These are phyloP conservation scores for Hybognathus amarus DNA, from an alignment of 2,797 vertebrate genomes.

Conservation along the genomic window DNA sequence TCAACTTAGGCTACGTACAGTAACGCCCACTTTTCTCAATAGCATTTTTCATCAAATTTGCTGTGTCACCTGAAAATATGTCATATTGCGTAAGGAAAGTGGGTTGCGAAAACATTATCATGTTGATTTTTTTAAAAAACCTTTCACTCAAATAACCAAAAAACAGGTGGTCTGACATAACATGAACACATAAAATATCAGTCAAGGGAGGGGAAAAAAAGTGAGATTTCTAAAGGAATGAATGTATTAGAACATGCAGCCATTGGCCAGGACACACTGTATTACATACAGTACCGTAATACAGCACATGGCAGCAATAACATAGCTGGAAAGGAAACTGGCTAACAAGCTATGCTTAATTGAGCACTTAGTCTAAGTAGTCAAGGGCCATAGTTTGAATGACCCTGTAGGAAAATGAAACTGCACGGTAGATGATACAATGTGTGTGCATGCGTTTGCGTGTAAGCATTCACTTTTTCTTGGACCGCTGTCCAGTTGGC, in stretches of 20 bases:
- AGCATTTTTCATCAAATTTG: neutral
- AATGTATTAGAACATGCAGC: conserved; percentile 43
- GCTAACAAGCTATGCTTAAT: conserved; percentile 80
- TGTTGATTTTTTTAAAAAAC: neutral
- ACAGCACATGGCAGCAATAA: conserved; percentile 80
- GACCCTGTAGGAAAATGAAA: conserved; percentile 72
- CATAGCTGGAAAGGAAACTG: conserved; percentile 73
- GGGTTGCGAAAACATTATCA: neutral
- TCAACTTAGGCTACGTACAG: neutral
- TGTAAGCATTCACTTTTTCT: conserved; percentile 60
- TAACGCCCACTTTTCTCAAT: neutral
- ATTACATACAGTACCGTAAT: conserved; percentile 48
- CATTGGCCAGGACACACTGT: conserved; percentile 37
- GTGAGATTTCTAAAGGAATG: conserved; percentile 26
- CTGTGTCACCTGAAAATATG: neutral
- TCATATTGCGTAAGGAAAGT: neutral
- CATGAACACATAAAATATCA: conserved; percentile 15
- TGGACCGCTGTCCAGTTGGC: conserved; percentile 52
- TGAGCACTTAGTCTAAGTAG: conserved; percentile 80
- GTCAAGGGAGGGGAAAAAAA: conserved; percentile 3
- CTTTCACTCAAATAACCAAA: neutral
- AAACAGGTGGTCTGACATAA: conserved; percentile 1
- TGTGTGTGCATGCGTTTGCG: conserved; percentile 58
- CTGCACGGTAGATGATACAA: conserved; percentile 58
- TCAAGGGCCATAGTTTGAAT: conserved; percentile 72